Evolutionary conservation across 2,888 invertebrate species (phyloP), one percentile per base, ranked within the genome.

Genomic region (Lacanobia oleracea): DNA sequence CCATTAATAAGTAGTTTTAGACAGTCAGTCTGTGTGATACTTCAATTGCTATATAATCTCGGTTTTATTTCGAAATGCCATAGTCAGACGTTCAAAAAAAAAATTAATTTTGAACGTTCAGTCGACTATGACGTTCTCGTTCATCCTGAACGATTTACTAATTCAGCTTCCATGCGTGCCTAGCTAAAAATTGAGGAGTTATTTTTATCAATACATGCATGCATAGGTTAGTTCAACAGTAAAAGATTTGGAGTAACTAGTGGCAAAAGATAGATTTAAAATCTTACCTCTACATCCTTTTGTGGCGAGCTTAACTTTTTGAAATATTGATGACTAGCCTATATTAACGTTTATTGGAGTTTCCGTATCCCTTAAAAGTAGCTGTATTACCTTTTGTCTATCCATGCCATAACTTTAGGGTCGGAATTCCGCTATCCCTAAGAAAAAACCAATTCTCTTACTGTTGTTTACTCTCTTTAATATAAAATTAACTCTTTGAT

Each of bases 381-480:
- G 2, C 18, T 4, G 56, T 10, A 33, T 53, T 63, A 78, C 33
- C 54, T 54, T 72, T 53, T 48, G 5, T 50, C 18, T 45, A 79
- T 27, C 12, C 66, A 56, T 59, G 51, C 45, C 75, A 43, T 48
- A 27, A 62, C 9, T 57, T 48, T 66, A 21, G 27, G 60, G 56
- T 69, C 27, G 50, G 21, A 27, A 37, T 7, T 54, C 77, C 9
- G 48, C 54, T 69, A 68, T 37, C 61, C 77, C 81, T 81, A 78
- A 65, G 77, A 77, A 77, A 65, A 78, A 81, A 78, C 71, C 77
- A 78, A 77, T 65, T 48, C 16, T 48, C 72, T 77, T 65, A 77
- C 77, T 77, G 56, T 74, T 78, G 78, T 23, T 60, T 60, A 78
- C 37, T 33, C 27, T 77, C 45, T 18, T 54, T 40, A 27, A 43